These are phyloP conservation scores for Bubalus kerabau DNA, from an alignment of 2,113 vertebrate genomes.

Conservation along the genomic window DNA sequence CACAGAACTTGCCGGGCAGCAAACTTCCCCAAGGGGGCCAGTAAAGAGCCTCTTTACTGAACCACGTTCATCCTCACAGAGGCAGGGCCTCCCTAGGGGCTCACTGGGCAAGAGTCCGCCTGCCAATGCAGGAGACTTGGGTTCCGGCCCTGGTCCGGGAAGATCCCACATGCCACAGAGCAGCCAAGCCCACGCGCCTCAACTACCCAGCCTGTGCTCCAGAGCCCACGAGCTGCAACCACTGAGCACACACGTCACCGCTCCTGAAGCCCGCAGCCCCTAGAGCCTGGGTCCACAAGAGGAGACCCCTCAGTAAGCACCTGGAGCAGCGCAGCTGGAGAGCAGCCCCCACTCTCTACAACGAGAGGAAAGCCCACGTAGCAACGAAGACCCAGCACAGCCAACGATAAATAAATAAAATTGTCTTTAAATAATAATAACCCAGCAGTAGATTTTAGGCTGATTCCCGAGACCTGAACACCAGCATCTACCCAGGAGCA, in stretches of 20 bases:
- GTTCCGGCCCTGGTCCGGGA: not conserved
- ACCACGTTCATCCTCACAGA: no score
- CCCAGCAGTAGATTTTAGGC: not conserved
- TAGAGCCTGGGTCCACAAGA: not conserved
- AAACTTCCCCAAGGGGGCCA: not conserved
- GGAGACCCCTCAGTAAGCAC: not conserved
- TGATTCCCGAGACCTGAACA: not conserved
- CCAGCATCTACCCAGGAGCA: not conserved
- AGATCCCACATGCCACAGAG: not conserved
- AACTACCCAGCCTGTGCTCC: not conserved
- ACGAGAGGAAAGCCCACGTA: not conserved
- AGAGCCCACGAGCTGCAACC: not conserved
- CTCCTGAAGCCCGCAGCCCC: not conserved
- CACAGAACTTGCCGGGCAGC: not conserved
- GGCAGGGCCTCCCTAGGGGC: not conserved
- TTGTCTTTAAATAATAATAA: not conserved
- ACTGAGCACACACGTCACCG: not conserved
- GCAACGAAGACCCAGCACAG: not conserved
- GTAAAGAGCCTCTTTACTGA: not conserved
- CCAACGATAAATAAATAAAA: not conserved
- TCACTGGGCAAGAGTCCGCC: not conserved
- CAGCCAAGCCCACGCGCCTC: not conserved
- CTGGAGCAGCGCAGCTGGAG: not conserved
- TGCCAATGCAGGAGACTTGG: not conserved
- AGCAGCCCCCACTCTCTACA: not conserved